Conservation (phyloP, 2,113 vertebrate species). For the Forbesichthys agassizii region DNA sequence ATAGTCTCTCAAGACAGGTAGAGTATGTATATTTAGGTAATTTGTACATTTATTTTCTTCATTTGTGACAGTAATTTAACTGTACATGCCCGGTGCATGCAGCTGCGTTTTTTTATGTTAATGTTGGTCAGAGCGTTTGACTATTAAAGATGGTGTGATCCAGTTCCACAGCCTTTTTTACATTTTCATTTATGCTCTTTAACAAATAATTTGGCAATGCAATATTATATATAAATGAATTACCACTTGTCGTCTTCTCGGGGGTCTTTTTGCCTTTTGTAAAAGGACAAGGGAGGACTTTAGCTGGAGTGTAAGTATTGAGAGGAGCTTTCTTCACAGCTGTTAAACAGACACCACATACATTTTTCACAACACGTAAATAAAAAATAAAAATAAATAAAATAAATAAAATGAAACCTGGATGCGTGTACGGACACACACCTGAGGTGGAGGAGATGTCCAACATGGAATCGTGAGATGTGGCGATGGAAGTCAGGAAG, state of each 20-base stretch:
- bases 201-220: background rate
- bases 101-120: no score
- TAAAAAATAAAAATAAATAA: background rate
- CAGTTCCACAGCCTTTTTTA: no score
- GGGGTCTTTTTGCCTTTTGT: slow-evolving; percentile 65
- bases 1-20: no score
- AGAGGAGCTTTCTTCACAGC: slow-evolving; percentile 79
- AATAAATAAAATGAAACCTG: background rate
- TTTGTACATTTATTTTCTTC: no score
- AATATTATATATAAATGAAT: slow-evolving; percentile 16
- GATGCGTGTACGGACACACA: slow-evolving; percentile 6
- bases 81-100: no score
- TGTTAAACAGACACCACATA: slow-evolving; percentile 13
- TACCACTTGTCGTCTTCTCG: slow-evolving; percentile 55
- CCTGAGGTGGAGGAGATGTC: slow-evolving; percentile 70
- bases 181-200: background rate
- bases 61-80: no score
- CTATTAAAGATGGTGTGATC: no score
- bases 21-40: background rate
- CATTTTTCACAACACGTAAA: background rate
- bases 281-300: slow-evolving; percentile 82
- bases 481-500: slow-evolving; percentile 85
- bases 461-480: slow-evolving; percentile 74
- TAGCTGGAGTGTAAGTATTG: slow-evolving; percentile 86
- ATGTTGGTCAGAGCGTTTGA: no score